Evolutionary conservation across 2,888 invertebrate species (phyloP).

Genomic region (Steinernema scapterisci): DNA sequence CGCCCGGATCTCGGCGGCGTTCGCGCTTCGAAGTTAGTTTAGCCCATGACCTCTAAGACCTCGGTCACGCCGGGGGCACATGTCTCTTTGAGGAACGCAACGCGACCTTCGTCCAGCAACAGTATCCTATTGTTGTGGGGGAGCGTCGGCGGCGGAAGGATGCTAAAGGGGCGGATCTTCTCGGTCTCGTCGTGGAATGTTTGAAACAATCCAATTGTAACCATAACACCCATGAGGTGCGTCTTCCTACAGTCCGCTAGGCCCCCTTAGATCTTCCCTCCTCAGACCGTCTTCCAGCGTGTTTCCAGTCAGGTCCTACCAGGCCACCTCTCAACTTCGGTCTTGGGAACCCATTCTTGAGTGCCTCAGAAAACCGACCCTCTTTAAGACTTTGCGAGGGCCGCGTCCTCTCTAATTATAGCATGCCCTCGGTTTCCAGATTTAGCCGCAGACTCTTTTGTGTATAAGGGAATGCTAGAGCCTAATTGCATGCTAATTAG

Average conservation of each 20-base stretch:
- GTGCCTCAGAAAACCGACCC: conserved; percentile 18
- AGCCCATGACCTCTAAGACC: conserved; percentile 33
- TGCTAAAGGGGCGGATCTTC: conserved; percentile 30
- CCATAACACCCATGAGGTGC: conserved; percentile 18
- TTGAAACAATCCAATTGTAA: conserved; percentile 30
- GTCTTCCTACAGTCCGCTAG: conserved; percentile 22
- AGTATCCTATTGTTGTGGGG: conserved; percentile 29
- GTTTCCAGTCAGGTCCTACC: neutral
- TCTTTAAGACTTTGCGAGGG: neutral
- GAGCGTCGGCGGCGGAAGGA: conserved; percentile 14
- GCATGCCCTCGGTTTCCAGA: conserved; percentile 22
- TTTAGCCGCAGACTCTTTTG: conserved; percentile 28
- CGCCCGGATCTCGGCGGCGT: conserved; percentile 2
- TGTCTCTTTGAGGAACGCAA: conserved; percentile 31
- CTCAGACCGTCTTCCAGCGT: neutral
- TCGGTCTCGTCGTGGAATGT: conserved; percentile 19
- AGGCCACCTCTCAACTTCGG: neutral
- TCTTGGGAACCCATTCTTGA: neutral
- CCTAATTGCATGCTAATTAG: conserved; percentile 30
- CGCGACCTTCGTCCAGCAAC: conserved; percentile 31
- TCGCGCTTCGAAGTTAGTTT: conserved; percentile 28
- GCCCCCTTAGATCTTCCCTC: neutral
- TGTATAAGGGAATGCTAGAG: conserved; percentile 26
- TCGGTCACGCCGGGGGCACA: conserved; percentile 32
- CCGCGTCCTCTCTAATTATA: conserved; percentile 27